Evolutionary conservation across 2,113 vertebrate genomes (phyloP), one percentile per base, ranked within the genome.

Genomic region (Brachypteracias leptosomus): DNA sequence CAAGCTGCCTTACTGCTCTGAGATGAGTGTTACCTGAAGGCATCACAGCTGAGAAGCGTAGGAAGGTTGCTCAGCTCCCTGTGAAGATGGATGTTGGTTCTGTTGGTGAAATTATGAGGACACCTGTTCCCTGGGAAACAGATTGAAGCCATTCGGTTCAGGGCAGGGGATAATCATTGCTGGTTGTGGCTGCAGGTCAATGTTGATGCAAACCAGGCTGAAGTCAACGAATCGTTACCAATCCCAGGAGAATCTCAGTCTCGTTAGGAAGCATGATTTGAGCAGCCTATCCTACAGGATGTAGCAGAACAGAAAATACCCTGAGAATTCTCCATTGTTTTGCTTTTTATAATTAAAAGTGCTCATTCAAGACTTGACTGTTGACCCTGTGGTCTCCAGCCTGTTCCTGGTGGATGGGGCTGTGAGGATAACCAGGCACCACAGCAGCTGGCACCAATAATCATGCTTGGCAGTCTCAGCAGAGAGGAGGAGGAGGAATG

Each of bases 121-220:
- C 82, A 84, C 79, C 71, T 95, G 68, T 93, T 95, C 57, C 49
- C 24, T 84, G 58, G 35, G 55, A 95, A 93, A 85, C 6, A 44
- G 72, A 67, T 85, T 18, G 47, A 66, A 93, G 38, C 24, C 11
- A 3, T n/a, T n/a, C n/a, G n/a, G n/a, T 77, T 67, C 47, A 61
- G 75, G 47, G 47, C 79, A 93, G 65, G 13, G 54, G 61, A 46
- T 90, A 71, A 85, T 85, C 29, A 28, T 66, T 0, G 0, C 42
- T 75, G 57, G 40, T 79, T 47, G 57, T 62, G 67, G 33, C 75
- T 63, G 49, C 47, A 76, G 93, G 77, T 94, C 90, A 67, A 0
- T 24, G 73, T 31, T 91, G 75, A 92, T 74, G 65, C 61, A 75
- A 92, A 61, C 72, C 79, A 93, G 85, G 36, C 86, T 81, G 58